A percentile compares a stretch with the other conserved stretches of the same genome.
These are phyloP conservation scores for Drosophila rufa DNA, from an alignment of 1,140 invertebrate species.

Conservation along the genomic window DNA sequence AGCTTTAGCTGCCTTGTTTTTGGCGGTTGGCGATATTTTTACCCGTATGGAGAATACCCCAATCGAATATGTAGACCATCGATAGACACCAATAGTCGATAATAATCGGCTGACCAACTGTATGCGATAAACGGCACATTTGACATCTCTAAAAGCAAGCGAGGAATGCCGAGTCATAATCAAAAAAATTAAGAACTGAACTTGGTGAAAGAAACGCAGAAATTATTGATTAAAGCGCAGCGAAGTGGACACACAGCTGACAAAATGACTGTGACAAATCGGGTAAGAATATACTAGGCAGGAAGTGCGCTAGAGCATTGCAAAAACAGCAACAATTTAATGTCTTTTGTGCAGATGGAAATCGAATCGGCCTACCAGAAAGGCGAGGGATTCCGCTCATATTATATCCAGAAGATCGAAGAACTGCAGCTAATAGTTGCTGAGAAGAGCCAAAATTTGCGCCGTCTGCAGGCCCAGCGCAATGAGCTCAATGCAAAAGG, in stretches of 20 bases:
- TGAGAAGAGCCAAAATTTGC: constrained; percentile 98
- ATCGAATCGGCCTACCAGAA: constrained; percentile 88
- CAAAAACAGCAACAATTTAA: background rate
- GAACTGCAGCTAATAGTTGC: constrained; percentile 97
- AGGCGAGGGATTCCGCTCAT: constrained; percentile 96
- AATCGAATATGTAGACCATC: too few species aligned
- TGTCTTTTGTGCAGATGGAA: constrained; percentile 90
- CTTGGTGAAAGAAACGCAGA: background rate
- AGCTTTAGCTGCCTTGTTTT: too few species aligned
- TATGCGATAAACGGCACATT: too few species aligned
- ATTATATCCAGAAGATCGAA: constrained; percentile 99
- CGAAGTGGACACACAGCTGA: background rate
- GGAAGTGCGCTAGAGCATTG: background rate
- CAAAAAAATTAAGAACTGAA: constrained; percentile 12
- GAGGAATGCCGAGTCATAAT: constrained; percentile 49
- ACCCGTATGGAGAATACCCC: too few species aligned
- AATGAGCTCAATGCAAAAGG: constrained; percentile 99
- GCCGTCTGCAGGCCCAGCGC: constrained; percentile 98
- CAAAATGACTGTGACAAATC: constrained; percentile 77
- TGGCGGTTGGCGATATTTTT: too few species aligned
- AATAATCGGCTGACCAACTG: too few species aligned
- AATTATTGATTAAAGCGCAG: constrained; percentile 1
- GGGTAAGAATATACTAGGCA: constrained; percentile 43
- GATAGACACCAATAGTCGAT: too few species aligned
- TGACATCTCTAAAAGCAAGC: constrained; percentile 1